Evolutionary conservation across 1,140 invertebrate genomes (phyloP).

Genomic region (Varroa destructor): DNA sequence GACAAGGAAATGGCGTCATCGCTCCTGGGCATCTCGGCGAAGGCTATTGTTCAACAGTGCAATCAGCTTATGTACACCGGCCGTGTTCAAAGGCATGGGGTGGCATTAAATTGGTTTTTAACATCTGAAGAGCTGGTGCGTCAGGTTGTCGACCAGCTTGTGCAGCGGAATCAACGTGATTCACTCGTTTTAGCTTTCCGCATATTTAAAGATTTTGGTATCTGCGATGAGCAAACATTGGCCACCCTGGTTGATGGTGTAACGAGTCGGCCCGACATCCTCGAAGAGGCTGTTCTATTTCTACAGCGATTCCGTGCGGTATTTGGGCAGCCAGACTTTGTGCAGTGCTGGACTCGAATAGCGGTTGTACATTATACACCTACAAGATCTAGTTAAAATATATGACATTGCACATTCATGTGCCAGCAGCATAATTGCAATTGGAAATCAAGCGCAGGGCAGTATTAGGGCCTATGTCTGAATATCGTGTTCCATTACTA

Average conservation of each 20-base stretch:
- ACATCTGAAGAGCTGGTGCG: slow-evolving; percentile 19
- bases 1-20: neutral
- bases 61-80: slow-evolving; percentile 23
- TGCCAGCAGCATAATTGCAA: too few relatives aligned
- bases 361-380: too few relatives aligned
- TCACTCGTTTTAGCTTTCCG: slow-evolving; percentile 14
- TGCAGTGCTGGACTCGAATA: slow-evolving; percentile 14
- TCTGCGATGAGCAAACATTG: neutral
- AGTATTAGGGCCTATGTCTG: too few relatives aligned
- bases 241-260: slow-evolving; percentile 1
- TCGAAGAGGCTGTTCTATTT: slow-evolving; percentile 8
- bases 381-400: too few relatives aligned
- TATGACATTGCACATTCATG: too few relatives aligned
- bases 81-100: neutral
- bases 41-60: slow-evolving; percentile 1
- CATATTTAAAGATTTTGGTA: slow-evolving; percentile 13
- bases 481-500: too few relatives aligned
- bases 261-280: slow-evolving; percentile 14
- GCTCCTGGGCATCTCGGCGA: neutral
- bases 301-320: slow-evolving; percentile 2
- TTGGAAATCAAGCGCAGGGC: too few relatives aligned
- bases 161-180: slow-evolving; percentile 17
- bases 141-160: slow-evolving; percentile 6
- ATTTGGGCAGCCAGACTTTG: slow-evolving; percentile 9
- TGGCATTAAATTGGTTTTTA: neutral